A percentile compares a stretch with the other conserved stretches of the same genome.
Evolutionary conservation across 2,797 vertebrate species (phyloP).

Genomic region (Tokudaia tokunoshimensis): DNA sequence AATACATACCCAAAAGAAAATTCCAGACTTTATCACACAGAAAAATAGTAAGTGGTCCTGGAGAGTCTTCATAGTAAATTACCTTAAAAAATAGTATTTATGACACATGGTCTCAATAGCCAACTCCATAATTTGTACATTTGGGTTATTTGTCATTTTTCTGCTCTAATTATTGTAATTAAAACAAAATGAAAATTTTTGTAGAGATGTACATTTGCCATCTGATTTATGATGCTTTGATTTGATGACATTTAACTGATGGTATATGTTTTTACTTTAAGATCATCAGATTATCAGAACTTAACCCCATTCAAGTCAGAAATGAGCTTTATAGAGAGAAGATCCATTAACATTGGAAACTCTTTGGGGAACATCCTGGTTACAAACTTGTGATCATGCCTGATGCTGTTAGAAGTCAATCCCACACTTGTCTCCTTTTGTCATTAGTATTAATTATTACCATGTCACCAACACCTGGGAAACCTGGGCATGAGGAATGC

Average conservation of each 20-base stretch:
- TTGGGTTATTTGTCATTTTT: neutral
- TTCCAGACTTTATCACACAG: neutral
- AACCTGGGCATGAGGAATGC: neutral
- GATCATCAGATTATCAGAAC: neutral
- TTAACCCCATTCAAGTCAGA: neutral
- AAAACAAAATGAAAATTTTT: neutral
- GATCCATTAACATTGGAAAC: neutral
- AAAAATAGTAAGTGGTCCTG: neutral
- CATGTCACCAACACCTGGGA: neutral
- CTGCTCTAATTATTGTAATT: neutral
- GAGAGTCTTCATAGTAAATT: neutral
- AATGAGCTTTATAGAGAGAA: neutral
- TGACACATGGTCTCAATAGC: too few species aligned
- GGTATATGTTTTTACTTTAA: neutral
- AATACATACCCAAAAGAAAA: neutral
- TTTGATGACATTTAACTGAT: neutral
- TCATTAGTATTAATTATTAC: neutral
- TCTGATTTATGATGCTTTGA: neutral
- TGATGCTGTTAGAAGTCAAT: neutral
- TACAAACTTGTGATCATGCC: neutral
- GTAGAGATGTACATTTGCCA: neutral
- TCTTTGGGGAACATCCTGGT: neutral
- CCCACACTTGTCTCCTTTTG: neutral
- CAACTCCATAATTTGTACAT: neutral
- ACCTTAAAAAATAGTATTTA: neutral